Base-by-base conservation (phyloP, 1,140 invertebrate species). In the Venturia canescens region DNA sequence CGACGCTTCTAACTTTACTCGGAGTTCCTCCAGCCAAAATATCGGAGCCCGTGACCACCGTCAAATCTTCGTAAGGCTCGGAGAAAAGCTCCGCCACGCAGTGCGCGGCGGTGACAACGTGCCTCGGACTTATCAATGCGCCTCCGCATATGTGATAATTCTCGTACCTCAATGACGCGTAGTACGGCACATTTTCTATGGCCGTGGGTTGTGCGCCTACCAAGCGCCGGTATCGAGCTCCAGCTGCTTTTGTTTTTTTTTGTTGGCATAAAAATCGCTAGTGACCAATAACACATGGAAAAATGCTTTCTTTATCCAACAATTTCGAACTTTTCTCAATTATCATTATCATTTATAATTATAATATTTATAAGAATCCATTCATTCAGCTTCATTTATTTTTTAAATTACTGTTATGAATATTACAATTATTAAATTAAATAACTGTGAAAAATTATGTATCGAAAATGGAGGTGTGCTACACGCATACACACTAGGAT, bases 41-140 rank as follows among this genome's bases (percentile, higher is more conserved):
- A 11, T 53, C 71, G 38, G 80, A 48, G 29, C 85, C 85, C 15
- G 78, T 82, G 1, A 74, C 66, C 4, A 86, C 34, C 1, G n/a
- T 63, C 3, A 82, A n/a, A 18, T 78, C 70, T 3, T 4, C 44
- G 83, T 94, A 93, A 0, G 94, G 94, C 57, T 93, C 93, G 71
- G 92, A 88, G 38, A 82, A 78, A 1, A 82, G 27, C 34, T 76
- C 70, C 3, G 71, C 77, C 7, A 83, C 89, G 87, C 95, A 96
- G 88, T 96, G 95, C 9, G 95, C 95, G 27, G 95, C 95, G 6
- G 95, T 95, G 1, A 96, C 82, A 29, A 96, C 90, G 63, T 93
- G 90, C 26, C 92, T 92, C 9, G 90, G 86, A 18, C 91, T 91
- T 27, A 95, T 92, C n/a, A 95, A 92, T 1, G 94, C 90, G 4